A percentile compares a stretch with the other conserved stretches of the same genome.
Conservation (phyloP, 2,888 invertebrate species). For the Trichogramma dendrolimi region DNA sequence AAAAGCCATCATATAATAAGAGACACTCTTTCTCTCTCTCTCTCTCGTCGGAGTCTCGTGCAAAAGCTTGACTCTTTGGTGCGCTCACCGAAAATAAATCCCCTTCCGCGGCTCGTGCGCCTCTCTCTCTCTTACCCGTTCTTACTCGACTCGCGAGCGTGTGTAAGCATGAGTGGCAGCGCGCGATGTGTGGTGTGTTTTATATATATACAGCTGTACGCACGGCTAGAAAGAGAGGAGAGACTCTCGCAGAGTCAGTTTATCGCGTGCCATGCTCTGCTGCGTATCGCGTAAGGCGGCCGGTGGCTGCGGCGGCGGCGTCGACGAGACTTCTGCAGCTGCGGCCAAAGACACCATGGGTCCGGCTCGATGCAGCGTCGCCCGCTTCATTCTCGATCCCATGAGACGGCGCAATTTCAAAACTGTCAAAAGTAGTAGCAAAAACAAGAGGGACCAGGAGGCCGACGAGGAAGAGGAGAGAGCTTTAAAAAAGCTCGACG, state of each 20-base stretch:
- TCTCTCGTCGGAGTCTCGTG: not conserved
- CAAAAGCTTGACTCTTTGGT: not conserved
- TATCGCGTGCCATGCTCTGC: conserved; percentile 40
- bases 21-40: not conserved
- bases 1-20: too few relatives aligned
- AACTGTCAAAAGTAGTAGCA: not conserved
- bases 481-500: conserved; percentile 17
- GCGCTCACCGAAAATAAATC: conserved; percentile 33
- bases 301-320: conserved; percentile 31
- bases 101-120: conserved; percentile 26
- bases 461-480: conserved; percentile 12
- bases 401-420: too few relatives aligned
- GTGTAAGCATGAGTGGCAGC: not conserved
- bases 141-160: not conserved
- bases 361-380: conserved; percentile 8
- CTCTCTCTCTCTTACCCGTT: not conserved
- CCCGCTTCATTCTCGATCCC: conserved; percentile 11
- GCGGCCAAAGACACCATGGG: conserved; percentile 48
- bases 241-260: conserved; percentile 6
- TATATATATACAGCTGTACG: not conserved
- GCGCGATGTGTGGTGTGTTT: not conserved
- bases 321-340: conserved; percentile 51
- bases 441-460: not conserved
- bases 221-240: conserved; percentile 20
- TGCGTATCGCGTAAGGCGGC: conserved; percentile 44